A percentile compares a stretch with the other conserved stretches of the same genome.
Evolutionary conservation across 1,140 invertebrate genomes (phyloP).

Genomic region (Branchinecta lindahli): DNA sequence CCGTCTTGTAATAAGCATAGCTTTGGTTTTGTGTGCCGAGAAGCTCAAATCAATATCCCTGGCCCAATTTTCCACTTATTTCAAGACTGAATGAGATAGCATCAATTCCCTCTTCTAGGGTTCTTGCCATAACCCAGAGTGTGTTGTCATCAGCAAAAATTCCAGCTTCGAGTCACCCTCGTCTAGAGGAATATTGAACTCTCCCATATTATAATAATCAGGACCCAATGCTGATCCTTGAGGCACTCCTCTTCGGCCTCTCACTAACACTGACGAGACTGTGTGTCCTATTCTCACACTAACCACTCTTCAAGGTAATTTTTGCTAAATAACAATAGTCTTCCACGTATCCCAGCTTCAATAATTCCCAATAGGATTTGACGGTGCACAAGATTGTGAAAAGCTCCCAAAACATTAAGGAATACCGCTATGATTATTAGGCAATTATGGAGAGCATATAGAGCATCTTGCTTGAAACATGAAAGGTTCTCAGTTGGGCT

Average conservation of each 20-base stretch:
- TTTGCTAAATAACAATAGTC: not conserved
- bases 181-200: not conserved
- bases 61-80: not conserved
- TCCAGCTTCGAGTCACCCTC: not conserved
- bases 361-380: not conserved
- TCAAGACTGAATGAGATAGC: not conserved
- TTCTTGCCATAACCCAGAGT: not conserved
- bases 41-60: not conserved
- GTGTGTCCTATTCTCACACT: not conserved
- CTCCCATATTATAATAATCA: not conserved
- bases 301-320: not conserved
- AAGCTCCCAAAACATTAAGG: not conserved
- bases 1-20: not conserved
- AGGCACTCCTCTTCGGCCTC: not conserved
- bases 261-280: not conserved
- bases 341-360: not conserved
- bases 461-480: not conserved
- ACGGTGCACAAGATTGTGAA: not conserved
- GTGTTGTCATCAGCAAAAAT: not conserved
- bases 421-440: not conserved
- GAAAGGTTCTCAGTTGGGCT: not conserved
- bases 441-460: not conserved
- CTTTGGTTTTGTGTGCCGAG: not conserved
- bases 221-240: not conserved
- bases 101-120: not conserved